Evolutionary conservation across 2,113 vertebrate genomes (phyloP).

Genomic region (Rynchops niger): DNA sequence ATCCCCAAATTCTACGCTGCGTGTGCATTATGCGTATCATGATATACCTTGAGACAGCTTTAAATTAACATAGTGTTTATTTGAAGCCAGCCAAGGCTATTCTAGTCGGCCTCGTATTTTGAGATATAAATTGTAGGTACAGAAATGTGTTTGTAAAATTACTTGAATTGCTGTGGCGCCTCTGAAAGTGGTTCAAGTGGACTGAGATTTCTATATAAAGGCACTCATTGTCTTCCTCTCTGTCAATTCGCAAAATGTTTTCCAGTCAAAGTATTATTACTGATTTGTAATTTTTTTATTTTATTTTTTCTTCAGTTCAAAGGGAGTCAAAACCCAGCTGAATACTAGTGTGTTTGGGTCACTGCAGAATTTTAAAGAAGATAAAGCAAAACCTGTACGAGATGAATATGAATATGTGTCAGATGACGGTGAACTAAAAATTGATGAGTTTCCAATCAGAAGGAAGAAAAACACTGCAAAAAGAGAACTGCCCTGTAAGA

Average conservation of each 20-base stretch:
- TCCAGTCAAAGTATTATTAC: background rate
- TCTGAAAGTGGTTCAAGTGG: background rate
- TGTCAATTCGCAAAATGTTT: background rate
- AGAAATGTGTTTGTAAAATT: background rate
- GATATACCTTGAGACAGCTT: background rate
- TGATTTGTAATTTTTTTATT: background rate
- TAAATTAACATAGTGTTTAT: background rate
- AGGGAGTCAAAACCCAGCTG: slow-evolving; percentile 87
- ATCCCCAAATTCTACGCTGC: background rate
- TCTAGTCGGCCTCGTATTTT: background rate
- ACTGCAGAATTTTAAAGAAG: slow-evolving; percentile 95
- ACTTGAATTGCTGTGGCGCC: background rate
- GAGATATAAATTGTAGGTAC: background rate
- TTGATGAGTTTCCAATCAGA: slow-evolving; percentile 97
- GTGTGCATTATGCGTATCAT: background rate
- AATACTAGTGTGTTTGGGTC: slow-evolving; percentile 91
- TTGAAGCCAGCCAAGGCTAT: background rate
- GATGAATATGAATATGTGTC: slow-evolving; percentile 98
- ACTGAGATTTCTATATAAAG: background rate
- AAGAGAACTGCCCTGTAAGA: slow-evolving; percentile 94
- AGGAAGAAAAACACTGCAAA: slow-evolving; percentile 93
- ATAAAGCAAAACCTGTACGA: slow-evolving; percentile 91
- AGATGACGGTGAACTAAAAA: slow-evolving; percentile 96
- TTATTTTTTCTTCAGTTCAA: slow-evolving; percentile 79
- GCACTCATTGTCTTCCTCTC: background rate